These are phyloP conservation scores for Watsonalla binaria DNA, from an alignment of 2,888 invertebrate genomes.

Conservation along the genomic window DNA sequence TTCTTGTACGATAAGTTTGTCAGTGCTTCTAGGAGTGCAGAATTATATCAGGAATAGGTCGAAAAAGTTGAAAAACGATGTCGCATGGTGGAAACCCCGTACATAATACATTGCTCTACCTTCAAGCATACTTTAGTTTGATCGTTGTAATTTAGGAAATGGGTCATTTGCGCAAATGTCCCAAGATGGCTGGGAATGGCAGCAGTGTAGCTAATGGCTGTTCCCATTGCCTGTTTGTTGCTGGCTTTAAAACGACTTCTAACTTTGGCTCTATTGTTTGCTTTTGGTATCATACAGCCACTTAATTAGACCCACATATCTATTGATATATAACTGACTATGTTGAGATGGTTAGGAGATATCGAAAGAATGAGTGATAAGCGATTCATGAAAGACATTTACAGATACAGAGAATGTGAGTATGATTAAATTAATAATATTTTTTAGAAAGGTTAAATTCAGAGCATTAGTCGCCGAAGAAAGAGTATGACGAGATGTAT, in stretches of 20 bases:
- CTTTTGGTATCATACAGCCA: neutral
- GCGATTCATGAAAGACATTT: too few species aligned
- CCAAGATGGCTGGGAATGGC: neutral
- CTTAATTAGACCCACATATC: neutral
- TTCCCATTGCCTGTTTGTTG: neutral
- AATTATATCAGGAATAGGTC: too few species aligned
- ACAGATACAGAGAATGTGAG: too few species aligned
- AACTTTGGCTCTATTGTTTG: neutral
- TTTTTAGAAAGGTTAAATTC: too few species aligned
- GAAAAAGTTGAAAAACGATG: neutral
- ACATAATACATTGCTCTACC: neutral
- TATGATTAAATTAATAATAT: too few species aligned
- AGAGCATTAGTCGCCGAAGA: too few species aligned
- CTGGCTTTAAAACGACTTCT: neutral
- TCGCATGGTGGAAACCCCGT: neutral
- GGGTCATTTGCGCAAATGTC: constrained; percentile 2
- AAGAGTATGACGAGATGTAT: too few species aligned
- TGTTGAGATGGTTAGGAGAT: too few species aligned
- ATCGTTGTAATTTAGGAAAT: neutral
- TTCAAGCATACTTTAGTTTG: neutral
- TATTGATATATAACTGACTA: too few species aligned
- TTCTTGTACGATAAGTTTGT: too few species aligned
- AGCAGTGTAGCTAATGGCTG: neutral
- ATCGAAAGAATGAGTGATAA: too few species aligned
- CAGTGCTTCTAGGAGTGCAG: too few species aligned